Conservation (phyloP, 2,797 vertebrate species). For the Danio jaintianensis region DNA sequence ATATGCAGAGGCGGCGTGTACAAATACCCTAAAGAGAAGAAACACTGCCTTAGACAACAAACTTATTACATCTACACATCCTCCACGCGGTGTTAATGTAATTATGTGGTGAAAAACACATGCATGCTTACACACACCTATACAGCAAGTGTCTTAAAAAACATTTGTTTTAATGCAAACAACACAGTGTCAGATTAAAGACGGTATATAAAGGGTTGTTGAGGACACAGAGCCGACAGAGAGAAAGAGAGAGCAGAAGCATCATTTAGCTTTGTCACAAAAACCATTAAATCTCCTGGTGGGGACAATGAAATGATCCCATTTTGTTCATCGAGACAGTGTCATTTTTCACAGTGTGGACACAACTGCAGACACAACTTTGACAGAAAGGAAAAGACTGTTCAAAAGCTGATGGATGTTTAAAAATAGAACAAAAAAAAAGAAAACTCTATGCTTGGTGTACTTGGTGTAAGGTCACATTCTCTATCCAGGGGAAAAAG, state of each 20-base stretch:
- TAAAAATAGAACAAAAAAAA: not conserved
- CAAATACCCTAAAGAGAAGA: slow-evolving; percentile 5
- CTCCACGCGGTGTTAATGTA: not conserved
- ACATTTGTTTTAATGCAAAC: not conserved
- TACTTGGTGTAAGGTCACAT: not conserved
- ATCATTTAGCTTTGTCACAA: slow-evolving; percentile 33
- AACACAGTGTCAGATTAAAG: not conserved
- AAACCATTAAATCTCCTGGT: slow-evolving; percentile 23
- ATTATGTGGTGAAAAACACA: not conserved
- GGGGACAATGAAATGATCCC: slow-evolving; percentile 25
- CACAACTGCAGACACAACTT: slow-evolving; percentile 21
- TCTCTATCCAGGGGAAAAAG: too few relatives aligned
- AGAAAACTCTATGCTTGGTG: not conserved
- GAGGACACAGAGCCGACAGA: not conserved
- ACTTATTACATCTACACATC: not conserved
- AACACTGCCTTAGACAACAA: not conserved
- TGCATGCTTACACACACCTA: not conserved
- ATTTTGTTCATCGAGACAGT: slow-evolving; percentile 24
- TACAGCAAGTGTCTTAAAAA: not conserved
- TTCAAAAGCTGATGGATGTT: slow-evolving; percentile 11
- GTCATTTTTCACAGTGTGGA: slow-evolving; percentile 28
- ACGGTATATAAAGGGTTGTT: not conserved
- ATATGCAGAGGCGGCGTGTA: not conserved
- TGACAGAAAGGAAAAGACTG: slow-evolving; percentile 16
- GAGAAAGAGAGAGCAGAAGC: not conserved